Base-by-base conservation (phyloP, 2,797 vertebrate species). In the Galaxias olidus region DNA sequence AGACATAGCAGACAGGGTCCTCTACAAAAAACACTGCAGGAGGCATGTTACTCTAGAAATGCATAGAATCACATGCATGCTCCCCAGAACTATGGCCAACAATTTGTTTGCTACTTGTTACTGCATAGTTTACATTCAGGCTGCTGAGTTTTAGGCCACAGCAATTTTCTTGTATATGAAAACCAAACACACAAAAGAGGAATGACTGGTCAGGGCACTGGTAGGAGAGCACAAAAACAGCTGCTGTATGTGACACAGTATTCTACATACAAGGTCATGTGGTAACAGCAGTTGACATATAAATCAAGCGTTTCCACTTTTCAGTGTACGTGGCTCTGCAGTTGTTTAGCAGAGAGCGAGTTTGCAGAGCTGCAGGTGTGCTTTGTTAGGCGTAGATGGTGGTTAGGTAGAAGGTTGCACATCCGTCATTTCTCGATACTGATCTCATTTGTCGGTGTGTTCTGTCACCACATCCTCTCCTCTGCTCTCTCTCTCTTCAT, bases 401-500 rank as follows among this genome's bases (percentile, higher is more conserved):
- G 84, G 84, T 81, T 1, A 74, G 54, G 68, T 11, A 50, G 69
- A 62, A 53, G 74, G 58, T 63, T 70, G 69, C 63, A 58, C 52
- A 68, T 48, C 59, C 1, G 7, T 53, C 10, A 8, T 72, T 74
- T 80, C 72, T 71, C 64, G 50, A 64, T 68, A 63, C 43, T 14
- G 55, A 55, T 58, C 56, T 1, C 10, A 15, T 58, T 19, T 46
- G 68, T 61, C 43, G 14, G 52, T 55, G 60, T 63, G 57, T 66
- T 74, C 67, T 57, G 68, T n/a, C 64, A 85, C 88, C 88, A 87
- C 88, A 81, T 88, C 86, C 86, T 81, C 61, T 73, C 30, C 61
- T 64, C 65, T 66, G 67, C 73, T 51, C n/a, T n/a, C 4, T 9
- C 49, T 51, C 49, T 72, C 52, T 46, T 1, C 72, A 49, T 68